Evolutionary conservation across 2,888 invertebrate species (phyloP).

Genomic region (Andrena marginata): DNA sequence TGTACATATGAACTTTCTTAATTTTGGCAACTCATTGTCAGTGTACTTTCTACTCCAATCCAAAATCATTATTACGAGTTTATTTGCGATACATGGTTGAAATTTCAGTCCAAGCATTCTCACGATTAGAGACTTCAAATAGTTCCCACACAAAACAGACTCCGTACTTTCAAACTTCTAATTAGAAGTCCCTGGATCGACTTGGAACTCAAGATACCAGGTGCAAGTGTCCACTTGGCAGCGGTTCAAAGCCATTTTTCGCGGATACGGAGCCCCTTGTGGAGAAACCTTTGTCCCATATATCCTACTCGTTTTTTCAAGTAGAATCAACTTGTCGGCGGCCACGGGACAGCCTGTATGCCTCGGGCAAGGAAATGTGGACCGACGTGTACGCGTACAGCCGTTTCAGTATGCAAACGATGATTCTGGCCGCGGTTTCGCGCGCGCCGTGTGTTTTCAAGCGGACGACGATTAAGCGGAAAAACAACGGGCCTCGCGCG

Average conservation of each 20-base stretch:
- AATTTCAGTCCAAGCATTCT: too few relatives aligned
- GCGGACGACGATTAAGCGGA: conserved; percentile 44
- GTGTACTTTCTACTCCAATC: too few relatives aligned
- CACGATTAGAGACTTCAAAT: too few relatives aligned
- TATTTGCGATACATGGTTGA: too few relatives aligned
- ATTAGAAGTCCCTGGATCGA: neutral
- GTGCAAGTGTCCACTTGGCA: neutral
- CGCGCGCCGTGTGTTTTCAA: conserved; percentile 21
- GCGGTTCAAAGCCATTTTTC: neutral
- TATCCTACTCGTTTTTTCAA: neutral
- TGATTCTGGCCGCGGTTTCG: conserved; percentile 16
- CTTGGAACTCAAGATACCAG: neutral
- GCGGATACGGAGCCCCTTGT: neutral
- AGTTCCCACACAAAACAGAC: too few relatives aligned
- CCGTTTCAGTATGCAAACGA: conserved; percentile 25
- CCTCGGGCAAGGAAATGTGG: neutral
- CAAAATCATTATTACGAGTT: too few relatives aligned
- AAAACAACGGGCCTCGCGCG: conserved; percentile 35
- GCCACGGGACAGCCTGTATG: neutral
- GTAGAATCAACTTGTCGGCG: neutral
- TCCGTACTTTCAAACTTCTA: too few relatives aligned
- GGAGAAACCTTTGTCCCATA: neutral
- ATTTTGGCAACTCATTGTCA: too few relatives aligned
- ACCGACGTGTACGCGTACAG: neutral
- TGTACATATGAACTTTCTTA: too few relatives aligned